Percentiles rank a stretch among this genome's conserved stretches.
phyloP scores from a whole-genome alignment of 2,797 vertebrate genomes.

The Linurgus olivaceus region DNA sequence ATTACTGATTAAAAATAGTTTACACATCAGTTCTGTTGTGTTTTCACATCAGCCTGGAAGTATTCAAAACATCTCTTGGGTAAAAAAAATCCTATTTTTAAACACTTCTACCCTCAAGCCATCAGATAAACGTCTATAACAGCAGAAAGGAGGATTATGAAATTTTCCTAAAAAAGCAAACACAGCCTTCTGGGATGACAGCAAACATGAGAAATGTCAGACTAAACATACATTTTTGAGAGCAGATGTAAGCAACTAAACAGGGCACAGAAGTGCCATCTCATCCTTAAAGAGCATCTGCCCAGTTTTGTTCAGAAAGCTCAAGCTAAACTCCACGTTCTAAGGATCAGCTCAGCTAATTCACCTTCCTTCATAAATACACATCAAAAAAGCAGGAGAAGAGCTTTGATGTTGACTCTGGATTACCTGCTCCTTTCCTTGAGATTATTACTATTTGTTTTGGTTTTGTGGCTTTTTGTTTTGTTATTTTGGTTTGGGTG shows the following conservation, averaged over 20 bases:
- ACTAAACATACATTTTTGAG: conserved; percentile 64
- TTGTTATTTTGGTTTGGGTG: not conserved
- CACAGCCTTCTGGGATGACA: conserved; percentile 8
- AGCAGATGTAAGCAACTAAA: conserved; percentile 32
- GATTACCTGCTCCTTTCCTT: not conserved
- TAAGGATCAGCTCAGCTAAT: not conserved
- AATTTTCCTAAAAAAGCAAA: conserved; percentile 42
- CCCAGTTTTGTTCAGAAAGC: not conserved
- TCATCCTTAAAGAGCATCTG: conserved; percentile 23
- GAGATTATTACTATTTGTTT: not conserved
- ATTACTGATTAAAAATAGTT: conserved; percentile 1
- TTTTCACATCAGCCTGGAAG: not conserved
- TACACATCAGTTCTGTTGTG: not conserved
- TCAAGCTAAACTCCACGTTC: not conserved
- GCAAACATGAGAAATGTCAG: conserved; percentile 44
- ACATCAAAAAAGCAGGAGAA: not conserved
- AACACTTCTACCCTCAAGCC: not conserved
- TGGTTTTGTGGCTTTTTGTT: not conserved
- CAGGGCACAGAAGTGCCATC: not conserved
- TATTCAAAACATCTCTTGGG: conserved; percentile 16
- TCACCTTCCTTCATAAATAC: not conserved
- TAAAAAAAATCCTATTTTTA: conserved; percentile 41
- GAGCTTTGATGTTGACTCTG: not conserved
- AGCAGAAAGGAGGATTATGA: conserved; percentile 1
- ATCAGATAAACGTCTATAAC: not conserved